phyloP scores from a whole-genome alignment of 2,888 invertebrate genomes.

The Eumerus sabulonum region DNA sequence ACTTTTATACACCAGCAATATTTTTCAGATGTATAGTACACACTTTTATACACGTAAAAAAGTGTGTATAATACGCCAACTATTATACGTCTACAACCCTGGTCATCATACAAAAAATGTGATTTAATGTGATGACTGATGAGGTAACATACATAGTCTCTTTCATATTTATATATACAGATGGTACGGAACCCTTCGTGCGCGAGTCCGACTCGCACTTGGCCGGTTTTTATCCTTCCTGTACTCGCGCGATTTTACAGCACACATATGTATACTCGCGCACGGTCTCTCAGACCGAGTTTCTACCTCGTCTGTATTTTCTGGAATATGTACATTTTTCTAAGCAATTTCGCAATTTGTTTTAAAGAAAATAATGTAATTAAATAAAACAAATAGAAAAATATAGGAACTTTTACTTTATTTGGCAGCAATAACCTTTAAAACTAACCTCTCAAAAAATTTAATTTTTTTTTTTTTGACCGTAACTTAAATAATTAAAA shows the following conservation, averaged over 20 bases:
- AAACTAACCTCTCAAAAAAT: constrained; percentile 15
- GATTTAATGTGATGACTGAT: too few relatives aligned
- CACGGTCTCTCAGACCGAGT: neutral
- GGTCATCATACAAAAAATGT: too few relatives aligned
- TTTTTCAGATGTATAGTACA: too few relatives aligned
- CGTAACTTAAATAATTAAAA: neutral
- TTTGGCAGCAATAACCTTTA: constrained; percentile 6
- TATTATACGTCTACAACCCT: too few relatives aligned
- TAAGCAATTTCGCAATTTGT: constrained; percentile 9
- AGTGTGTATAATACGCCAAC: too few relatives aligned
- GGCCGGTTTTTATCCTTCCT: too few relatives aligned
- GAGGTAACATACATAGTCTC: too few relatives aligned
- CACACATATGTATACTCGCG: constrained; percentile 4
- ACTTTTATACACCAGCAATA: too few relatives aligned
- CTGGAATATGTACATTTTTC: constrained; percentile 2
- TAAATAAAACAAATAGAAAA: constrained; percentile 19
- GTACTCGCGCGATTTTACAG: constrained; percentile 16
- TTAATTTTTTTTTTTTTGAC: constrained; percentile 29
- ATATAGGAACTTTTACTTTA: constrained; percentile 18
- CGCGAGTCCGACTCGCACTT: too few relatives aligned
- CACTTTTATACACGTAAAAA: too few relatives aligned
- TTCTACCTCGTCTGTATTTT: neutral
- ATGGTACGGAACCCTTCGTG: too few relatives aligned
- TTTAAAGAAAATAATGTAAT: constrained; percentile 13
- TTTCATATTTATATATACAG: too few relatives aligned